A percentile compares a stretch with the other conserved stretches of the same genome.
phyloP scores from a whole-genome alignment of 1,140 invertebrate genomes.

The Sitophilus oryzae region DNA sequence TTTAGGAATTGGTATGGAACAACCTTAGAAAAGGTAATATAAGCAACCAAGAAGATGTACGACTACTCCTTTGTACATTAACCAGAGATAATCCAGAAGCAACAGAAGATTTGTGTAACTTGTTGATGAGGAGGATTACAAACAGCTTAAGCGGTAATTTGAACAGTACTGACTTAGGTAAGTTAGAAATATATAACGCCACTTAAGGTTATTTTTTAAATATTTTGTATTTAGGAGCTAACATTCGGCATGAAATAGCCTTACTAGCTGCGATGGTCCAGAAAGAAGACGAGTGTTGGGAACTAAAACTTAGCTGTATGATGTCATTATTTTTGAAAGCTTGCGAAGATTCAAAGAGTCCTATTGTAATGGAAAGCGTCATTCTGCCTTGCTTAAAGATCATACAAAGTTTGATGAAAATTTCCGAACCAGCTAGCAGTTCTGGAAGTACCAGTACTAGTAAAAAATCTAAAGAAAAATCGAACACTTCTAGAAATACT shows the following conservation, averaged over 20 bases:
- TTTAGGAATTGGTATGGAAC: constrained; percentile 64
- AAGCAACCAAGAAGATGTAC: constrained; percentile 79
- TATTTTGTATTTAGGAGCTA: constrained; percentile 41
- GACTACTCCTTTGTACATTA: constrained; percentile 82
- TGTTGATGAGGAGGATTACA: constrained; percentile 78
- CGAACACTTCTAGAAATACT: constrained; percentile 36
- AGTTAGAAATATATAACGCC: neutral
- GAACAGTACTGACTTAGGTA: constrained; percentile 58
- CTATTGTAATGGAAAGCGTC: constrained; percentile 70
- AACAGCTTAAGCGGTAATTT: constrained; percentile 59
- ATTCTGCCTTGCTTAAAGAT: constrained; percentile 81
- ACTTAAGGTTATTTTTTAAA: neutral
- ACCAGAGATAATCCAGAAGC: constrained; percentile 83
- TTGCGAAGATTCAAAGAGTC: constrained; percentile 62
- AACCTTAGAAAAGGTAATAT: constrained; percentile 77
- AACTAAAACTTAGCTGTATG: constrained; percentile 83
- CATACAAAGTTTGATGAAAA: constrained; percentile 70
- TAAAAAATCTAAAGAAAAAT: constrained; percentile 47
- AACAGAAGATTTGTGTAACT: constrained; percentile 76
- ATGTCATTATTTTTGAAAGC: constrained; percentile 78
- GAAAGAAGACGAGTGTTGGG: constrained; percentile 93
- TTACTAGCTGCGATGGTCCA: constrained; percentile 81
- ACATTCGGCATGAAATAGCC: constrained; percentile 82
- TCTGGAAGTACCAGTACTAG: constrained; percentile 44
- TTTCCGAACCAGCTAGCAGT: constrained; percentile 46